Evolutionary conservation across 35 echinoderm and acorn worm genomes (phyloP).

Genomic region (Lytechinus variegatus): DNA sequence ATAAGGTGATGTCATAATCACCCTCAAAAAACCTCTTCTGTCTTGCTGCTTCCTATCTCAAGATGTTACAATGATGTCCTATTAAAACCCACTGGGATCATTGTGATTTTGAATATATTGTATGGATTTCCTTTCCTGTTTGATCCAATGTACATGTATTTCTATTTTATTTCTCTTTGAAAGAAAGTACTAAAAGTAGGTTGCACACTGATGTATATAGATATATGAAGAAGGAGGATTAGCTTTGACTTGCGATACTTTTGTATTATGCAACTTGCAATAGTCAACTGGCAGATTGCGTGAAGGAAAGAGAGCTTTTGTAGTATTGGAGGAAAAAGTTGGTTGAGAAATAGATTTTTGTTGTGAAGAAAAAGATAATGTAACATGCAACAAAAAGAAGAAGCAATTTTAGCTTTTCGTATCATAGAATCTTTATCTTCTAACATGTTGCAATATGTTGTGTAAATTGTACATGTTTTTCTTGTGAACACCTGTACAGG

Average conservation of each 20-base stretch:
- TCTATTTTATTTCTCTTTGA: background rate
- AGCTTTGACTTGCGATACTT: background rate
- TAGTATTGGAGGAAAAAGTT: background rate
- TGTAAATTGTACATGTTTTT: constrained; percentile 14
- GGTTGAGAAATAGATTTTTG: background rate
- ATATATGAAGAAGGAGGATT: background rate
- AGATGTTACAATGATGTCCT: background rate
- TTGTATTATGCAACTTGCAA: background rate
- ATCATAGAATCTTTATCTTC: constrained; percentile 13
- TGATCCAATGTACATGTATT: background rate
- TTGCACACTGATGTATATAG: background rate
- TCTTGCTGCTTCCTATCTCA: too few species aligned
- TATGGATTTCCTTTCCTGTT: background rate
- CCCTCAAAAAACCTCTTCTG: too few species aligned
- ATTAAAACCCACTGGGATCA: background rate
- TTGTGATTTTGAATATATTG: background rate
- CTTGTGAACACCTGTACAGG: constrained; percentile 2
- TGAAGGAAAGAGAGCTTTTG: background rate
- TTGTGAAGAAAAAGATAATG: background rate
- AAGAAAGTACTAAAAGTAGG: constrained; percentile 19
- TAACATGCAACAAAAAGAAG: background rate
- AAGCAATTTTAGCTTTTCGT: background rate
- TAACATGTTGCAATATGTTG: constrained; percentile 4
- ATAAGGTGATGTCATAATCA: too few species aligned
- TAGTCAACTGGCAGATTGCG: background rate